These are phyloP conservation scores for Triops longicaudatus DNA, from an alignment of 1,140 invertebrate genomes.

Conservation along the genomic window DNA sequence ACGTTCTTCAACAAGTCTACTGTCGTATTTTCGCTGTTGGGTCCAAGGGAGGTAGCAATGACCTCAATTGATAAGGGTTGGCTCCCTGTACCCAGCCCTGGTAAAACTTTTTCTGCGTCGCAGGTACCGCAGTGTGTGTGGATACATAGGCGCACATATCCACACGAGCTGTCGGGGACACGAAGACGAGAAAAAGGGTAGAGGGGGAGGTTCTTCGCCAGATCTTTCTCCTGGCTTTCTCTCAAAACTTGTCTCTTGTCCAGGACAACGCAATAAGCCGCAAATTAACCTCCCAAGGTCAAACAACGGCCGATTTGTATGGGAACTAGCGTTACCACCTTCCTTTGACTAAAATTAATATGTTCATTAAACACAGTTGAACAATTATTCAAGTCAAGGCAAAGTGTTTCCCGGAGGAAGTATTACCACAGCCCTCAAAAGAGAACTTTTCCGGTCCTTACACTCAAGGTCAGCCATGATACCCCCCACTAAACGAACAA, in stretches of 20 bases:
- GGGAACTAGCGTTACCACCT: too few relatives aligned
- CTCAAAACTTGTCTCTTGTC: too few relatives aligned
- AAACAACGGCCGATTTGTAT: too few relatives aligned
- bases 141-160: neutral
- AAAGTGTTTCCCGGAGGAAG: neutral
- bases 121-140: neutral
- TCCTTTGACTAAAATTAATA: too few relatives aligned
- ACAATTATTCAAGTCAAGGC: too few relatives aligned
- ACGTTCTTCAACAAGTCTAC: too few relatives aligned
- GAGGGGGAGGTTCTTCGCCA: too few relatives aligned
- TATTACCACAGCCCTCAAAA: neutral
- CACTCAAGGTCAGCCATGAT: neutral
- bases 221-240: too few relatives aligned
- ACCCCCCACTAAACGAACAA: neutral
- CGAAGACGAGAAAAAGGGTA: neutral
- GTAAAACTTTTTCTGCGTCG: neutral
- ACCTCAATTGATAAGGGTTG: constrained; percentile 11
- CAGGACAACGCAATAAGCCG: too few relatives aligned
- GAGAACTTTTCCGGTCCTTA: neutral
- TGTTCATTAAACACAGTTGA: too few relatives aligned
- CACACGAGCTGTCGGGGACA: neutral
- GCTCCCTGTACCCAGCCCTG: neutral
- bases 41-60: constrained; percentile 9
- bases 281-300: too few relatives aligned
- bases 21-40: neutral